These are phyloP conservation scores for Hippasteria phrygiana DNA, from an alignment of 53 echinoderm and acorn worm genomes.

Conservation along the genomic window DNA sequence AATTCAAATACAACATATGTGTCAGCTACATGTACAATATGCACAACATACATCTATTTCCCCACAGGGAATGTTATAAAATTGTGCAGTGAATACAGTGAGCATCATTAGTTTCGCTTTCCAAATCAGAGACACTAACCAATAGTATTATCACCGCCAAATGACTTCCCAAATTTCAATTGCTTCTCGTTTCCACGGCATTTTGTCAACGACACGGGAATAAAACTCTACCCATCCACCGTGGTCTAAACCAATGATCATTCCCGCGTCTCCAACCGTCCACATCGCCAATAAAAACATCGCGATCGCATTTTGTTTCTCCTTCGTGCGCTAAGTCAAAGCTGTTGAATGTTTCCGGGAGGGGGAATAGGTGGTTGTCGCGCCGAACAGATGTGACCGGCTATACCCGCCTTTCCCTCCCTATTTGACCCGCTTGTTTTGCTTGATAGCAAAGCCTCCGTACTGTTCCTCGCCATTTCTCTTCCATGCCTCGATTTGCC, in stretches of 20 bases:
- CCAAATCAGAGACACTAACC: not conserved
- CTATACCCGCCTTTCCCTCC: not conserved
- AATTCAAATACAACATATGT: no score
- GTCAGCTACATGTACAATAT: no score
- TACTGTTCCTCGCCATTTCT: not conserved
- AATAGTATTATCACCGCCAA: no score
- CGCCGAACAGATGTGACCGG: constrained; percentile 35
- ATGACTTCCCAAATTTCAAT: no score
- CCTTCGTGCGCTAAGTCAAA: not conserved
- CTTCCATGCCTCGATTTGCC: not conserved
- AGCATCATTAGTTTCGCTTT: not conserved
- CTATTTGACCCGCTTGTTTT: not conserved
- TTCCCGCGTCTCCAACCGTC: not conserved
- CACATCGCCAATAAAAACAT: not conserved
- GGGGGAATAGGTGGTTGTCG: not conserved
- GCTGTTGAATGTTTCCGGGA: constrained; percentile 33
- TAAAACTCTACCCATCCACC: not conserved
- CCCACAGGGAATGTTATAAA: not conserved
- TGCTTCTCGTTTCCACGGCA: not conserved
- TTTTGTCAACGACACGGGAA: not conserved
- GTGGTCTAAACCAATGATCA: not conserved
- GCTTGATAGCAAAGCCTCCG: not conserved
- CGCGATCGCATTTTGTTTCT: not conserved
- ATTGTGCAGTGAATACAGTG: not conserved
- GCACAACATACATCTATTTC: not conserved